Conservation (phyloP, 1,140 invertebrate species). For the Ridgeia piscesae region DNA sequence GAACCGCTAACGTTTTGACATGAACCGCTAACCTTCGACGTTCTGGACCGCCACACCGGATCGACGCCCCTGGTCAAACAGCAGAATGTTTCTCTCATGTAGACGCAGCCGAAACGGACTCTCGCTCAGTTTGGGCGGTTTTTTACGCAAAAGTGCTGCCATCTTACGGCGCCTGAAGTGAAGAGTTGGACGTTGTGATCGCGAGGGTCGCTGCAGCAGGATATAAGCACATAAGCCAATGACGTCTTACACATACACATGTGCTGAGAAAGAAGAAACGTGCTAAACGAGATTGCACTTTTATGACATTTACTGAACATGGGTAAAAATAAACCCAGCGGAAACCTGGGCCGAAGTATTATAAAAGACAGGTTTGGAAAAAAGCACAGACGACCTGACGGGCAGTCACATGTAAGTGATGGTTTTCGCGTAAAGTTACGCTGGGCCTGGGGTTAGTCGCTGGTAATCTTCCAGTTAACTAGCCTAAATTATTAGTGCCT, state of each 20-base stretch:
- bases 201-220: background rate
- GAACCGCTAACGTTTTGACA: too few relatives aligned
- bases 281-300: background rate
- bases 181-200: background rate
- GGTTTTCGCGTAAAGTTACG: background rate
- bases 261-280: background rate
- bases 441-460: too few relatives aligned
- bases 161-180: too few relatives aligned
- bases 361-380: conserved; percentile 77
- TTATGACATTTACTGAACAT: conserved; percentile 49
- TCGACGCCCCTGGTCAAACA: too few relatives aligned
- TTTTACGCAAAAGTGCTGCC: too few relatives aligned
- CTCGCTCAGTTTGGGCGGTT: too few relatives aligned
- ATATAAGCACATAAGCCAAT: background rate
- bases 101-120: too few relatives aligned
- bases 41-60: too few relatives aligned
- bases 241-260: background rate
- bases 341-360: conserved; percentile 69
- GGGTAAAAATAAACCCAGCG: conserved; percentile 68
- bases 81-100: too few relatives aligned
- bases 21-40: too few relatives aligned
- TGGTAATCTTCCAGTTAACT: too few relatives aligned
- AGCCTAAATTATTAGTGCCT: too few relatives aligned
- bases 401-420: conserved; percentile 27
- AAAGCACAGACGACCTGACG: conserved; percentile 38